A percentile compares a stretch with the other conserved stretches of the same genome.
phyloP scores from a whole-genome alignment of 2,797 vertebrate genomes.

The Sebastes glaucus region DNA sequence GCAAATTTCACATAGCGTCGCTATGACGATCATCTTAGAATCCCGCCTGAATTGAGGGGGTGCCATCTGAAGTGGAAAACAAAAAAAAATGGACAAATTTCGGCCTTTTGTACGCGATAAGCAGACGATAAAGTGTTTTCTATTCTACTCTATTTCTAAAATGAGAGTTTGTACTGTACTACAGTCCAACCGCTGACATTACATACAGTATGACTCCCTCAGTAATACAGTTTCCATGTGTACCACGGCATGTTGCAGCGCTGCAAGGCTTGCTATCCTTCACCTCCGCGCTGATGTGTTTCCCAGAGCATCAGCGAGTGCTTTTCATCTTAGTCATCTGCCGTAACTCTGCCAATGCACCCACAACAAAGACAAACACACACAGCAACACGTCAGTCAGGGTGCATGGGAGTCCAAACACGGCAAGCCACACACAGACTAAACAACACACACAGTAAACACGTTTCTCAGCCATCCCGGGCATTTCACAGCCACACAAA shows the following conservation, averaged over 20 bases:
- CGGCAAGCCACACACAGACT: slow-evolving; percentile 31
- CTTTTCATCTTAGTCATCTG: slow-evolving; percentile 46
- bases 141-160: too few relatives aligned
- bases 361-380: slow-evolving; percentile 43
- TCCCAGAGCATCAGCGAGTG: slow-evolving; percentile 19
- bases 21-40: too few relatives aligned
- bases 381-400: slow-evolving; percentile 22
- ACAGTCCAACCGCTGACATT: not conserved
- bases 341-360: slow-evolving; percentile 1
- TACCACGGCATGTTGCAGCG: not conserved
- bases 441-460: slow-evolving; percentile 43
- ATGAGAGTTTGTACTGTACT: not conserved
- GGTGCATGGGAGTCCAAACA: slow-evolving; percentile 35
- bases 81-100: too few relatives aligned
- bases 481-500: not conserved
- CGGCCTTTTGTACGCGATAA: too few relatives aligned
- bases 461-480: not conserved
- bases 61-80: too few relatives aligned
- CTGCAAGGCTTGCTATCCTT: not conserved
- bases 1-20: too few relatives aligned
- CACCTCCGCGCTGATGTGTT: slow-evolving; percentile 18
- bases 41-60: too few relatives aligned
- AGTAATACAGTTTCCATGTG: slow-evolving; percentile 5
- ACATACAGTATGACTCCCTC: not conserved
- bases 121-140: too few relatives aligned